phyloP scores from a whole-genome alignment of 2,888 invertebrate genomes.

The Esperia sulphurella region DNA sequence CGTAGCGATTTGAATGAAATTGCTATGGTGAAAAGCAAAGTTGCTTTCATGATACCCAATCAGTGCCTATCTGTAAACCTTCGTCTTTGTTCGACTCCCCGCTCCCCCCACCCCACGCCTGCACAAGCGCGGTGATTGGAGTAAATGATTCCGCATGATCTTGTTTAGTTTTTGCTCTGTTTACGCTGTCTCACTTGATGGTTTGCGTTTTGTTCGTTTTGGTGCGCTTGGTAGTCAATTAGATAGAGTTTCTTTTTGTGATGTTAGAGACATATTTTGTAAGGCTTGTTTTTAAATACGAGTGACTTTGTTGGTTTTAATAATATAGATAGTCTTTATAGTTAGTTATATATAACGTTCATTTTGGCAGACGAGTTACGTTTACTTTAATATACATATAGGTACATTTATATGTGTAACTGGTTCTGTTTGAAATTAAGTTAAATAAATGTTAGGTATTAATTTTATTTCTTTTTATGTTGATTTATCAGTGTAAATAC shows the following conservation, averaged over 20 bases:
- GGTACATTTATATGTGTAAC: too few relatives aligned
- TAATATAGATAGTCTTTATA: too few relatives aligned
- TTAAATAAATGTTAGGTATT: too few relatives aligned
- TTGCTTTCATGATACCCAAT: conserved; percentile 23
- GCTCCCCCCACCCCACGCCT: conserved; percentile 21
- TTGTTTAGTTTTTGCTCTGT: conserved; percentile 68
- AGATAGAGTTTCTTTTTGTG: conserved; percentile 36
- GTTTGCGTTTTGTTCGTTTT: conserved; percentile 42
- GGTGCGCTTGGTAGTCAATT: conserved; percentile 58
- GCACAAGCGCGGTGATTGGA: conserved; percentile 50
- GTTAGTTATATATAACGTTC: too few relatives aligned
- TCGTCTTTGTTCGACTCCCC: conserved; percentile 49
- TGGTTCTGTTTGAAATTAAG: too few relatives aligned
- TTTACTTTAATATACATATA: too few relatives aligned
- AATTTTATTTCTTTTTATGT: too few relatives aligned
- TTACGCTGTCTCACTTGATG: conserved; percentile 54
- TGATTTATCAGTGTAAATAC: too few relatives aligned
- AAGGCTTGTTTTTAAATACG: background rate
- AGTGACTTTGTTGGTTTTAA: background rate
- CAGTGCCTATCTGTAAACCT: conserved; percentile 26
- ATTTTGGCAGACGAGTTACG: too few relatives aligned
- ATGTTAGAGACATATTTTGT: background rate
- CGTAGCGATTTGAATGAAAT: too few relatives aligned
- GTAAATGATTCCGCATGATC: conserved; percentile 74
- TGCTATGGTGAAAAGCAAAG: conserved; percentile 1